Base-by-base conservation (phyloP, 2,888 invertebrate species). In the Dioctria linearis region DNA sequence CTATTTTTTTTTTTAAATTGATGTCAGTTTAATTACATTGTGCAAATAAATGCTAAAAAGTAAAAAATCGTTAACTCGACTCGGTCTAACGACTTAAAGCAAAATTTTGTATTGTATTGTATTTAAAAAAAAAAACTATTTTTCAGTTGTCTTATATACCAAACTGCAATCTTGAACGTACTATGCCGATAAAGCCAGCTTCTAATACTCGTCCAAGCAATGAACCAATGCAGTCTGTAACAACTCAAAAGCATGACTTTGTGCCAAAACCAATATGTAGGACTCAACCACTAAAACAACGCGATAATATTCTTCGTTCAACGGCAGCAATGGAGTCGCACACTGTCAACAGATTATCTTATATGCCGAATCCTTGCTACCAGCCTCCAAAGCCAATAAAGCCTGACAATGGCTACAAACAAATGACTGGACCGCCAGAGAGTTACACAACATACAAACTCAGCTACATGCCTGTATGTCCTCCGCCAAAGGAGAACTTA, bases 211-310 rank as follows among this genome's bases (percentile, higher is more conserved):
- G n/a, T 3, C 90, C 91, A 85, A 92, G 93, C 0, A 91, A 91
- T 78, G 91, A 91, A 0, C 93, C 94, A n/a, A 92, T 94, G 90
- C 93, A 94, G 88, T 92, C 92, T 83, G 88, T 93, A 82, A 95
- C 95, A 3, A 94, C 94, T 0, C 92, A 93, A 83, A 93, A 93
- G 59, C 93, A 93, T 86, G 94, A 94, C 89, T 95, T 90, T 85
- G 92, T 93, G 46, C 91, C 92, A 0, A 93, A 93, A 85, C 92
- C 92, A 0, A 90, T 90, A 82, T 90, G 84, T 37, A 86, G 85
- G 2, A 86, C 87, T 11, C 78, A 81, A 3, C 86, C 86, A 3
- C 86, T 88, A 11, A 82, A 86, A 73, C 88, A 86, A 0, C 69
- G 81, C 0, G 84, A 86, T 2, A 84, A 86, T 5, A 87, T 89